A percentile compares a stretch with the other conserved stretches of the same genome.
Evolutionary conservation across 2,888 invertebrate genomes (phyloP).

Genomic region (Notocelia uddmanniana): DNA sequence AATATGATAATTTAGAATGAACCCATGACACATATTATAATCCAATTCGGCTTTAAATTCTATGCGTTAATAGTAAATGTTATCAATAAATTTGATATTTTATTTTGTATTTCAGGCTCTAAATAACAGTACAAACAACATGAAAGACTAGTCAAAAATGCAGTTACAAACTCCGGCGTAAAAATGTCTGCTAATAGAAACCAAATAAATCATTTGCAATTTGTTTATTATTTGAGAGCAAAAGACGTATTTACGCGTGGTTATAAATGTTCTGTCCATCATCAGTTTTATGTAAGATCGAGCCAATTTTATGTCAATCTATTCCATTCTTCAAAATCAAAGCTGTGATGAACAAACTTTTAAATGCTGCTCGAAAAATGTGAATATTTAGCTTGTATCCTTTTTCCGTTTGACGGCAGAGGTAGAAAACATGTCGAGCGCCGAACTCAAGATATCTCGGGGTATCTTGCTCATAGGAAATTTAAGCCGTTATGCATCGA

Average conservation of each 20-base stretch:
- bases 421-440: slow-evolving; percentile 22
- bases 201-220: no score
- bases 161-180: no score
- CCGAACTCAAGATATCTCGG: slow-evolving; percentile 27
- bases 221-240: no score
- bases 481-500: slow-evolving; percentile 36
- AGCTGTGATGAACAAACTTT: neutral
- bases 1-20: no score
- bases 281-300: neutral
- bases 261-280: neutral
- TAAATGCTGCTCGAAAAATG: neutral
- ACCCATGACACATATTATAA: no score
- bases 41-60: no score
- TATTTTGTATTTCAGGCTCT: no score
- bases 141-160: no score
- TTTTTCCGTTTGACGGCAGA: neutral
- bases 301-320: neutral
- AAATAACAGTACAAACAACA: no score
- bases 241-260: neutral
- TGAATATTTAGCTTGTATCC: neutral
- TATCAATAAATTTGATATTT: no score
- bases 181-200: no score
- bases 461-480: slow-evolving; percentile 34
- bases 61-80: no score
- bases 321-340: neutral